A percentile compares a stretch with the other conserved stretches of the same genome.
Conservation (phyloP, 1,140 invertebrate species). For the Brachionus rotundiformis region DNA sequence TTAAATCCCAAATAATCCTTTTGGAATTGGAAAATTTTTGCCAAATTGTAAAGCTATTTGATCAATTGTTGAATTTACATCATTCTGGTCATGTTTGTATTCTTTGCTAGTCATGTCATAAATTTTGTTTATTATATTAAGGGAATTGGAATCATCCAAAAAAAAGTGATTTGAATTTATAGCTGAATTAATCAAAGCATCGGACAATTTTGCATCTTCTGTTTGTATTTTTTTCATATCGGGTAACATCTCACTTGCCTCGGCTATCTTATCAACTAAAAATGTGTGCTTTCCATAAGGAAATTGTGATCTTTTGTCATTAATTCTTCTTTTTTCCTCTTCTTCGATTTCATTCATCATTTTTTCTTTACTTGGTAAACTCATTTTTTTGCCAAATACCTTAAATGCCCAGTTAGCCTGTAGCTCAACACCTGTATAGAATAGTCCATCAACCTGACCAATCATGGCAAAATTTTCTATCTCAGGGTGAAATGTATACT, state of each 20-base stretch:
- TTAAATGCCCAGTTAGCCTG: neutral
- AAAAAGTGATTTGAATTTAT: neutral
- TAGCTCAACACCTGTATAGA: neutral
- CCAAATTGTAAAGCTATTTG: too few species aligned
- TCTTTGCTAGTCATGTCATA: neutral
- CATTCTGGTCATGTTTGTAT: neutral
- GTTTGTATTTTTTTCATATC: conserved; percentile 27
- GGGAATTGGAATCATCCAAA: neutral
- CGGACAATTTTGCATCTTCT: neutral
- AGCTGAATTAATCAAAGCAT: neutral
- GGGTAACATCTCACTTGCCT: neutral
- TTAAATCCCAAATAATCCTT: too few species aligned
- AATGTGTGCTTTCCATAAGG: neutral
- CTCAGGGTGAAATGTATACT: neutral
- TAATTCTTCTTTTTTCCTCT: neutral
- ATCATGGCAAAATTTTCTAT: neutral
- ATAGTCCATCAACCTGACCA: neutral
- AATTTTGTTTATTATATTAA: neutral
- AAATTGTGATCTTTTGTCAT: conserved; percentile 4
- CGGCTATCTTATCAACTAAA: conserved; percentile 33
- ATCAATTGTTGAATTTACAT: neutral
- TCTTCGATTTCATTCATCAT: neutral
- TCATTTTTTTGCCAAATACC: neutral
- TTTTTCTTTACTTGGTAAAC: neutral
- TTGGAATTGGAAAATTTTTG: too few species aligned